These are phyloP conservation scores for Trachemys scripta DNA, from an alignment of 2,113 vertebrate species.

Conservation along the genomic window DNA sequence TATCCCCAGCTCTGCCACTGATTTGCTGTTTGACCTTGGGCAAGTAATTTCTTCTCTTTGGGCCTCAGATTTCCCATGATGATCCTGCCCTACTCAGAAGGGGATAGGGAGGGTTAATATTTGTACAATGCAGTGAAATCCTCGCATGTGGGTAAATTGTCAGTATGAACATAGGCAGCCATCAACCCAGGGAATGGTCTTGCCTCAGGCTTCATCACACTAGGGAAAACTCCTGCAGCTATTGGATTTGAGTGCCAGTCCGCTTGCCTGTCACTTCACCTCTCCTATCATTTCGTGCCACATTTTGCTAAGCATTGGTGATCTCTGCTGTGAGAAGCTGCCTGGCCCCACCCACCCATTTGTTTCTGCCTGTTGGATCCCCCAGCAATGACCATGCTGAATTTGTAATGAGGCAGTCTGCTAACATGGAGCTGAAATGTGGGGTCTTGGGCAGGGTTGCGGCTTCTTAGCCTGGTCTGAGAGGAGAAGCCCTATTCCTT, in stretches of 20 bases:
- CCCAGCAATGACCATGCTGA: neutral
- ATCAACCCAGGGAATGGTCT: neutral
- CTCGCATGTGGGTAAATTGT: accelerated
- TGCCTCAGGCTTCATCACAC: neutral
- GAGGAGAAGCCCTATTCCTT: neutral
- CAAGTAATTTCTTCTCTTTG: neutral
- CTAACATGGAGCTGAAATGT: neutral
- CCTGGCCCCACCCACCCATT: neutral
- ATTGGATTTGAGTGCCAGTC: neutral
- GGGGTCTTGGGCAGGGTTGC: constrained; percentile 9
- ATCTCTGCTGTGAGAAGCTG: neutral
- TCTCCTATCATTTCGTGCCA: accelerated
- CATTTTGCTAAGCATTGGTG: neutral
- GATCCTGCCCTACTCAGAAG: neutral
- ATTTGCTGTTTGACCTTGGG: neutral
- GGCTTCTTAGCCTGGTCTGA: neutral
- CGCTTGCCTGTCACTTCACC: accelerated
- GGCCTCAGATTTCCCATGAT: neutral
- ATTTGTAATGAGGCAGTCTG: constrained; percentile 3
- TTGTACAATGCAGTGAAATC: neutral
- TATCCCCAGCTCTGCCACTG: neutral
- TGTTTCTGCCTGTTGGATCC: neutral
- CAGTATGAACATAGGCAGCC: neutral
- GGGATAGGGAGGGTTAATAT: neutral
- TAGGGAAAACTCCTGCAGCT: neutral